phyloP scores from a whole-genome alignment of 2,113 vertebrate species.

The Eptatretus burgeri region DNA sequence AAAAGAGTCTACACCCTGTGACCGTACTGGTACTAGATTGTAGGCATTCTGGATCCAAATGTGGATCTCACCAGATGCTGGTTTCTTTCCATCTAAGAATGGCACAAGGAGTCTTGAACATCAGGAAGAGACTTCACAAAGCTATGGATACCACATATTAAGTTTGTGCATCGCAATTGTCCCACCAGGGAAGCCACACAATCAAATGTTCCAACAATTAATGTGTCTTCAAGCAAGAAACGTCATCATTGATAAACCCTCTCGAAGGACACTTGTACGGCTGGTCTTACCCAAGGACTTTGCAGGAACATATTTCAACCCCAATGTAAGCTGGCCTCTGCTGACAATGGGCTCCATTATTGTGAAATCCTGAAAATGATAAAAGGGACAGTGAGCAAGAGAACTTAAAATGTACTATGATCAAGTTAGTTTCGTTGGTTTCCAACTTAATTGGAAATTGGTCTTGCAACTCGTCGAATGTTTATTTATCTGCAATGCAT shows the following conservation, averaged over 20 bases:
- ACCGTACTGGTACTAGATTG: slow-evolving; percentile 33
- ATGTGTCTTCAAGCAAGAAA: too few relatives aligned
- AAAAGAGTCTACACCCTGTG: slow-evolving; percentile 31
- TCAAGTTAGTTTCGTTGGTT: too few relatives aligned
- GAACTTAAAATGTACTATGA: too few relatives aligned
- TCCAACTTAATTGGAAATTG: too few relatives aligned
- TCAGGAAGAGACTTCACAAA: background rate
- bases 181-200: too few relatives aligned
- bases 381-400: background rate
- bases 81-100: slow-evolving; percentile 27
- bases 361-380: slow-evolving; percentile 3
- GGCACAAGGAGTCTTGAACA: slow-evolving; percentile 8
- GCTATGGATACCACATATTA: too few relatives aligned
- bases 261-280: background rate
- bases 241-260: too few relatives aligned
- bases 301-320: slow-evolving; percentile 39
- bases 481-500: too few relatives aligned
- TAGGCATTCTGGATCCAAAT: slow-evolving; percentile 70
- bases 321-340: slow-evolving; percentile 35
- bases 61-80: slow-evolving; percentile 56
- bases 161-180: too few relatives aligned
- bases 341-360: slow-evolving; percentile 21
- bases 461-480: too few relatives aligned
- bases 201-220: too few relatives aligned
- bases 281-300: slow-evolving; percentile 29